Evolutionary conservation across 1,140 invertebrate genomes (phyloP).

Genomic region (Leptinotarsa defecta): DNA sequence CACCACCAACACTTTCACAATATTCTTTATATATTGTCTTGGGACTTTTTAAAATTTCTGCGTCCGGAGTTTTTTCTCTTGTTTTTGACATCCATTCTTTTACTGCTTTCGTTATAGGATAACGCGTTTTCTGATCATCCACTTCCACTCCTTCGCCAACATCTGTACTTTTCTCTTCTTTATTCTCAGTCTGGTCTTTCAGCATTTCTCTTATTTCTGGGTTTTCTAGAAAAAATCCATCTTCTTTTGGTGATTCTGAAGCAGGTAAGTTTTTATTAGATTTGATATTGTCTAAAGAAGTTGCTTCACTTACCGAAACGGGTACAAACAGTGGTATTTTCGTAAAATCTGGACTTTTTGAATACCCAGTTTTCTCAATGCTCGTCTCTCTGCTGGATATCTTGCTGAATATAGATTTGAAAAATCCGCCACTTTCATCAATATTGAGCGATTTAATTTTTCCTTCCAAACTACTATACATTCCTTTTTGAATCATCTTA

Average conservation of each 20-base stretch:
- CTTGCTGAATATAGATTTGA: slow-evolving; percentile 39
- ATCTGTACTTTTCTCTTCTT: not conserved
- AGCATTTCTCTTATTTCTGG: slow-evolving; percentile 24
- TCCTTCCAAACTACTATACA: slow-evolving; percentile 51
- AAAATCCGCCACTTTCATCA: slow-evolving; percentile 48
- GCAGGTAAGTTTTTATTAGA: slow-evolving; percentile 33
- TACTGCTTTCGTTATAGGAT: slow-evolving; percentile 53
- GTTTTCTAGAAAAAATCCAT: slow-evolving; percentile 46
- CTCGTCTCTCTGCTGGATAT: slow-evolving; percentile 14
- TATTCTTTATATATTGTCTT: slow-evolving; percentile 47
- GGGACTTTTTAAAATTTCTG: slow-evolving; percentile 54
- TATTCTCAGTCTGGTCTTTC: slow-evolving; percentile 24
- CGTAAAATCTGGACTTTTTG: slow-evolving; percentile 44
- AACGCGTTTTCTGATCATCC: slow-evolving; percentile 38
- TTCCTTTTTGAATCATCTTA: slow-evolving; percentile 53
- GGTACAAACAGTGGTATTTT: slow-evolving; percentile 42
- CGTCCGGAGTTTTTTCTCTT: slow-evolving; percentile 51
- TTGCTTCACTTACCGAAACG: slow-evolving; percentile 41
- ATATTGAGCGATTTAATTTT: slow-evolving; percentile 51
- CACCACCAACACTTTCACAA: slow-evolving; percentile 22
- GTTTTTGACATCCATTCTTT: slow-evolving; percentile 55
- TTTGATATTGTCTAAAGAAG: slow-evolving; percentile 31
- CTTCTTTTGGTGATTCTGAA: slow-evolving; percentile 39
- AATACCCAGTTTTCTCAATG: slow-evolving; percentile 20
- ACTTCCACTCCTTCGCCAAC: not conserved